A percentile compares a stretch with the other conserved stretches of the same genome.
Conservation (phyloP, 2,113 vertebrate genomes). For the Desmodus rotundus region DNA sequence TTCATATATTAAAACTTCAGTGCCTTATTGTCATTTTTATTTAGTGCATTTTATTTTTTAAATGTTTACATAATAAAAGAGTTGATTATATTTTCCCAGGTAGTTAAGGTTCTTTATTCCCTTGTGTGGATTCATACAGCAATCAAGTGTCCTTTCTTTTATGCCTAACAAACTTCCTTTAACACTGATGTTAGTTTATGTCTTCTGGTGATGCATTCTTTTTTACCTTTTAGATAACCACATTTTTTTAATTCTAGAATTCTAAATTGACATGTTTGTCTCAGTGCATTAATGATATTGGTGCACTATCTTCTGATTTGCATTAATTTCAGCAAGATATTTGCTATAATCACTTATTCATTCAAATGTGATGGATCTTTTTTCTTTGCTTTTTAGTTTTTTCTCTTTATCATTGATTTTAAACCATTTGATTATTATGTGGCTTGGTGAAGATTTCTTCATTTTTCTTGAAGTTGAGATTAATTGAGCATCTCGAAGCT, state of each 20-base stretch:
- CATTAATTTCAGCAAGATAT: not conserved
- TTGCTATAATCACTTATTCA: not conserved
- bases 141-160: not conserved
- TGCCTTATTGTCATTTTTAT: not conserved
- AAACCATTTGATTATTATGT: not conserved
- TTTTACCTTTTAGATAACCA: not conserved
- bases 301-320: not conserved
- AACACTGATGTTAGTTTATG: not conserved
- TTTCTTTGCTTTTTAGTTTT: not conserved
- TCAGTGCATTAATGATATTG: not conserved
- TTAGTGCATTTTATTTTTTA: not conserved
- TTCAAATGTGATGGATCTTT: not conserved
- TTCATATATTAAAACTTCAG: not conserved
- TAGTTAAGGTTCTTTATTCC: not conserved
- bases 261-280: not conserved
- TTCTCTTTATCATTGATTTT: not conserved
- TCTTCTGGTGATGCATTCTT: not conserved
- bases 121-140: not conserved
- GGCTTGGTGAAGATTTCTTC: not conserved
- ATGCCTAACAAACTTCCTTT: not conserved
- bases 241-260: not conserved
- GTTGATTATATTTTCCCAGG: not conserved
- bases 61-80: not conserved
- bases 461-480: not conserved
- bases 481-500: not conserved